Conservation (phyloP, 1,140 invertebrate genomes). For the Cyrtorhinus lividipennis region DNA sequence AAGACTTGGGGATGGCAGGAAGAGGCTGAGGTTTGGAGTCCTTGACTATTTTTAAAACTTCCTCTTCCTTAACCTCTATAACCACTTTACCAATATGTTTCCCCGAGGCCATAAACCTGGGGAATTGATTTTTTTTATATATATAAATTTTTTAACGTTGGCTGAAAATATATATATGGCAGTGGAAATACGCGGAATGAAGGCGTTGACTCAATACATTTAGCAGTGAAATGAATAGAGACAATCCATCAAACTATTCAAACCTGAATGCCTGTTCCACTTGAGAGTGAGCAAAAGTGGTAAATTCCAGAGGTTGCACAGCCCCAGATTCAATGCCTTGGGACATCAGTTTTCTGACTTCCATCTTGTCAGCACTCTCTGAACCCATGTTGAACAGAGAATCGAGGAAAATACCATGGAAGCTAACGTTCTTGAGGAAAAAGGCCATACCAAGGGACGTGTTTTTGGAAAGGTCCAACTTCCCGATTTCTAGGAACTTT, state of each 20-base stretch:
- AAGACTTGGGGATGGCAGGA: constrained; percentile 62
- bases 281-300: constrained; percentile 66
- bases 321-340: constrained; percentile 73
- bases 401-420: constrained; percentile 92
- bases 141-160: constrained; percentile 45
- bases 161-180: too few relatives aligned
- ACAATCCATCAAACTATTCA: too few relatives aligned
- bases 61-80: constrained; percentile 72
- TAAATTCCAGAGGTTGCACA: constrained; percentile 66
- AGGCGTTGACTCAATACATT: too few relatives aligned
- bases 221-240: neutral
- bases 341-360: constrained; percentile 54
- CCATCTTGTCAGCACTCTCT: constrained; percentile 50
- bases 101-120: constrained; percentile 91
- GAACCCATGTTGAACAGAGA: constrained; percentile 62
- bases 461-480: constrained; percentile 89
- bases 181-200: too few relatives aligned
- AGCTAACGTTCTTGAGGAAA: constrained; percentile 89
- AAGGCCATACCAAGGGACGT: constrained; percentile 69
- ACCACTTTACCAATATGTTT: constrained; percentile 96
- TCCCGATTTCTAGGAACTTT: constrained; percentile 92
- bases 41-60: constrained; percentile 35
- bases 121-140: too few relatives aligned
- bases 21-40: constrained; percentile 37
- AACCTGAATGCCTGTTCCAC: constrained; percentile 81